Evolutionary conservation across 2,113 vertebrate genomes (phyloP), one percentile per base, ranked within the genome.

Genomic region (Petroica traversi): DNA sequence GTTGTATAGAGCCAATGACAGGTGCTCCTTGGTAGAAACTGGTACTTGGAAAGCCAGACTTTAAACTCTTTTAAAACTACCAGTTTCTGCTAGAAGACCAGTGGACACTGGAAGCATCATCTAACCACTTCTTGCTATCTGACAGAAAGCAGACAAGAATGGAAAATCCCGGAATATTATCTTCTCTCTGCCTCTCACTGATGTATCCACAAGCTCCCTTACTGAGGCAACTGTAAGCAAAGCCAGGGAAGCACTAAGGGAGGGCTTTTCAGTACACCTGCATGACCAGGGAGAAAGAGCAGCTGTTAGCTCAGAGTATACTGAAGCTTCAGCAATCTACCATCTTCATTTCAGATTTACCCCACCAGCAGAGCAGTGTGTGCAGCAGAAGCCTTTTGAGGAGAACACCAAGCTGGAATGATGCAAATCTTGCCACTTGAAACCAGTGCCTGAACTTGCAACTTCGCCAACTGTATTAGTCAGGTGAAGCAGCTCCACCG

Each of bases 401-500:
- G 59, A 28, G 66, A 72, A 54, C 5, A 5, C 0, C 2, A 49
- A 85, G 49, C 31, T 72, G 41, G 9, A 45, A 57, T 2, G n/a
- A 33, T 1, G 3, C 1, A 2, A 67, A 86, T 69, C 11, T 49
- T 52, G 19, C 14, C 41, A 18, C 36, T 62, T 41, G 66, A 73
- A 78, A n/a, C 24, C 45, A 19, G 40, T 1, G 8, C 14, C 34
- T 2, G 0, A 77, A 69, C 28, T 7, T 0, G 22, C 18, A 46
- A 5, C 46, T 55, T 75, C 0, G 2, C 48, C 41, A 69, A 23
- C 48, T 0, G 1, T 4, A 1, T 55, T 25, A 43, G 26, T 26
- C 28, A 59, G n/a, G 51, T 29, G 78, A 81, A 89, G 38, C 0
- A 0, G n/a, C 26, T 82, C 29, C 46, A 23, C 23, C 0, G 0